These are phyloP conservation scores for Dendronephthya gigantea DNA, from an alignment of 64 coral and sea anemone species.

Conservation along the genomic window DNA sequence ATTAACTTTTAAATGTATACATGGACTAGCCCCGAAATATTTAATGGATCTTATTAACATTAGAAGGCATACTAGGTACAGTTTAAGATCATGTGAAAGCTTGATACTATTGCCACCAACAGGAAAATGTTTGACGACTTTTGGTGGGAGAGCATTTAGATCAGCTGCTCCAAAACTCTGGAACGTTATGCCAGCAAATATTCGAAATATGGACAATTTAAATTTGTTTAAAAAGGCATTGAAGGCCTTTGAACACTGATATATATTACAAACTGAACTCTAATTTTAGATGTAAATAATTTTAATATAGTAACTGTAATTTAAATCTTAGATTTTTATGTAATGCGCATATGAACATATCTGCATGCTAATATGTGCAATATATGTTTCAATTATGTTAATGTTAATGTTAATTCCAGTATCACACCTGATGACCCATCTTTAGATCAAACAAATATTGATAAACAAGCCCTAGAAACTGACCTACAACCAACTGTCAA, in stretches of 20 bases:
- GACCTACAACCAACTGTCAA: not conserved
- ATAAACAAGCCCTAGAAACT: not conserved
- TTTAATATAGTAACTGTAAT: slow-evolving; percentile 5
- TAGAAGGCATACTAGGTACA: not conserved
- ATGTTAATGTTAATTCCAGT: no score
- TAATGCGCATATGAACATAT: no score
- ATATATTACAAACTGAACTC: not conserved
- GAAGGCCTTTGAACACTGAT: slow-evolving; percentile 8
- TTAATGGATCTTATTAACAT: not conserved
- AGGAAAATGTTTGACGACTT: not conserved
- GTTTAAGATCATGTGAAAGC: not conserved
- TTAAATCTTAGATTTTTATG: slow-evolving; percentile 5
- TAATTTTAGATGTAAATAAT: slow-evolving; percentile 8
- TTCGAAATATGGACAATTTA: slow-evolving; percentile 6
- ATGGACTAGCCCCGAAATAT: not conserved
- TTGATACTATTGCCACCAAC: not conserved
- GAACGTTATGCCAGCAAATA: not conserved
- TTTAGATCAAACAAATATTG: slow-evolving; percentile 9
- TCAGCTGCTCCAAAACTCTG: not conserved
- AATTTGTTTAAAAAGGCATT: slow-evolving; percentile 1
- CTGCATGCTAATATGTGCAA: no score
- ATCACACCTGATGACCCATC: not conserved
- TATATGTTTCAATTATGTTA: no score
- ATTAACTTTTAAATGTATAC: not conserved
- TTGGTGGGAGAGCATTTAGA: not conserved